Evolutionary conservation across 2,797 vertebrate species (phyloP), one percentile per base, ranked within the genome.

Genomic region (Peromyscus nudipes): DNA sequence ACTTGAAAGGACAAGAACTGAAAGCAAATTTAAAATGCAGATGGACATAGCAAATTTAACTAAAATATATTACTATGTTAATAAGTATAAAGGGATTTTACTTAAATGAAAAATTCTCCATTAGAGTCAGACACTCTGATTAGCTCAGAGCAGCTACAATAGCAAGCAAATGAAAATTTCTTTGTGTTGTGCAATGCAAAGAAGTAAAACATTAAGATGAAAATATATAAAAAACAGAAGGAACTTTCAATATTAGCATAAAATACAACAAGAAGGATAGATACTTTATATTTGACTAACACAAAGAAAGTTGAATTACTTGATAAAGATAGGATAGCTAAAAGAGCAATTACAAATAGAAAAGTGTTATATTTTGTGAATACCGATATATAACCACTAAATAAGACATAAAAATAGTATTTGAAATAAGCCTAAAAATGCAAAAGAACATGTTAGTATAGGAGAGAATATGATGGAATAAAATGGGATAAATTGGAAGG

Each of bases 31-130:
- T 55, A 88, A 88, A 84, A 23, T 3, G 55, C 43, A 92, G 90
- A 94, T 12, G 6, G 7, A 83, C 67, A 29, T 57, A 40, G 55
- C 3, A 94, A 92, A 85, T 25, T 55, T 82, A 96, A 89, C 43
- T 17, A 43, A 6, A 91, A 69, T 92, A 52, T 76, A 84, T 90
- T 88, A 46, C 25, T 65, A 71, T 89, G n/a, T n/a, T 8, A 85
- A n/a, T 77, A 84, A 89, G 77, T 85, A 49, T 49, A 69, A 85
- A 67, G 75, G 34, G 1, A 80, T 94, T 92, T 86, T 49, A 89
- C 67, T 91, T 83, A 77, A 92, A 80, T n/a, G 17, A 60, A 91
- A 93, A 64, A 1, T 67, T 86, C 10, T 40, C 14, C 10, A 49
- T 71, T 86, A 86, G 13, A 69, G 1, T 37, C 1, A 90, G 69